Conservation (phyloP, 1,140 invertebrate genomes). For the Papilio aristodemus region DNA sequence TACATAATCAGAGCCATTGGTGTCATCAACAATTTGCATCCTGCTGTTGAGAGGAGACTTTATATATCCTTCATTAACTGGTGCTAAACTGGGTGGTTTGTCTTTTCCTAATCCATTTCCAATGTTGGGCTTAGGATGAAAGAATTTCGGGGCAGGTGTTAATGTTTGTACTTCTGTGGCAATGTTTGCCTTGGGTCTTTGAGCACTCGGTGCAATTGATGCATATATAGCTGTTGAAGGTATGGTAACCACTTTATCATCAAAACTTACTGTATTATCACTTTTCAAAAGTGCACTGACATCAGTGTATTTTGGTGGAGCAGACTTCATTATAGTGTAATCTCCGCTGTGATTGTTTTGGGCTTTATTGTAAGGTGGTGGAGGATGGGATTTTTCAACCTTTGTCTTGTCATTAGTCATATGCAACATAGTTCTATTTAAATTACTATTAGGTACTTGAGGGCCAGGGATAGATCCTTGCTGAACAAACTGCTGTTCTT, state of each 20-base stretch:
- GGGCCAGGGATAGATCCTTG: constrained; percentile 71
- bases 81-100: constrained; percentile 41
- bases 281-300: constrained; percentile 69
- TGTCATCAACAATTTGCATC: constrained; percentile 81
- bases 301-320: constrained; percentile 72
- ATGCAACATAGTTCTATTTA: constrained; percentile 58
- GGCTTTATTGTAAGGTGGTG: constrained; percentile 57
- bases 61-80: constrained; percentile 61
- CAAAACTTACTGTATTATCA: constrained; percentile 68
- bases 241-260: constrained; percentile 74
- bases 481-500: constrained; percentile 67
- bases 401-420: constrained; percentile 62
- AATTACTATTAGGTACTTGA: constrained; percentile 64
- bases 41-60: constrained; percentile 56
- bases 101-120: constrained; percentile 62
- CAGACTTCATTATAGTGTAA: constrained; percentile 74
- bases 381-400: constrained; percentile 60
- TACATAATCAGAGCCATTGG: constrained; percentile 86
- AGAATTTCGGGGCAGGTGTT: constrained; percentile 72
- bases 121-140: constrained; percentile 68
- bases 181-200: constrained; percentile 78
- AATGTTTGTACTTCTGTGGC: constrained; percentile 75
- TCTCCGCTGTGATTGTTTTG: constrained; percentile 65
- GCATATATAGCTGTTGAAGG: constrained; percentile 79
- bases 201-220: constrained; percentile 78